Percentiles rank a stretch among this genome's conserved stretches.
Conservation (phyloP, 2,113 vertebrate genomes). For the Chinchilla lanigera region DNA sequence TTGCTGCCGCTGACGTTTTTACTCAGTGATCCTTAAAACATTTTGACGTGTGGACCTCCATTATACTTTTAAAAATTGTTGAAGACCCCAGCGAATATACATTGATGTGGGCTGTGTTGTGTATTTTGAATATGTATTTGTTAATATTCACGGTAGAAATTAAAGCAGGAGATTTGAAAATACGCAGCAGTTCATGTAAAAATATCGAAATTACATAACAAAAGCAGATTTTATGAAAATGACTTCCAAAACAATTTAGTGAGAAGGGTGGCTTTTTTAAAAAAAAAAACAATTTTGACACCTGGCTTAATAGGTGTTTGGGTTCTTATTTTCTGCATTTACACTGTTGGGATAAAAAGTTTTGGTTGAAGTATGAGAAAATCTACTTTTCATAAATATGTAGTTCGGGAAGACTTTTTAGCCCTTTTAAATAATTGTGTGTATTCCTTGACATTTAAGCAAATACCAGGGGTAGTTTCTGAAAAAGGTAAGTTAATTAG, state of each 20-base stretch:
- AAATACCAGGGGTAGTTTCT: constrained; percentile 21
- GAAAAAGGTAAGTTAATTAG: background rate
- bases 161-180: background rate
- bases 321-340: background rate
- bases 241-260: constrained; percentile 3
- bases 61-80: constrained; percentile 23
- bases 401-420: background rate
- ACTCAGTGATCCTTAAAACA: background rate
- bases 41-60: background rate
- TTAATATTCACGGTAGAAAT: background rate
- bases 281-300: background rate
- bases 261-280: background rate
- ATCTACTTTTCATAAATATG: background rate
- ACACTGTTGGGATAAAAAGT: background rate
- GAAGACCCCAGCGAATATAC: background rate
- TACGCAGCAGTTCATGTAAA: background rate
- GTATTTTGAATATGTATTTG: background rate
- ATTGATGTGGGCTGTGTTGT: background rate
- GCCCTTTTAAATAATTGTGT: constrained; percentile 13
- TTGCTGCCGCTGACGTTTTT: background rate
- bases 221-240: background rate
- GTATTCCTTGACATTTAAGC: background rate
- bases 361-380: constrained; percentile 16
- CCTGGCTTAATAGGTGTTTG: background rate
- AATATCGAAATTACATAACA: background rate